Evolutionary conservation across 1,140 invertebrate species (phyloP), one percentile per base, ranked within the genome.

Genomic region (Phocides pigmalion): DNA sequence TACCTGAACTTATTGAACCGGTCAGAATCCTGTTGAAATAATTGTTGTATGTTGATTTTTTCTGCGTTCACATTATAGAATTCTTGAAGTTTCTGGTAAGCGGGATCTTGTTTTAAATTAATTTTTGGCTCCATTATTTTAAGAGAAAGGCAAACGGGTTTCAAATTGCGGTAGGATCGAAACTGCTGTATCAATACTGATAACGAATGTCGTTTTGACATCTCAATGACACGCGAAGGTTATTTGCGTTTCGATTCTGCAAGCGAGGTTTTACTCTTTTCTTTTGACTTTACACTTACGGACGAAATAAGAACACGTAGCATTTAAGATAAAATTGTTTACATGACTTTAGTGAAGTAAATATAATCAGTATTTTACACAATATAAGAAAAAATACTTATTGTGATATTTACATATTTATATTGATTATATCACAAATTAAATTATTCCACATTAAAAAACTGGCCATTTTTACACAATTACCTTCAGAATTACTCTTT

Each of bases 1-100:
- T 92, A 97, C 97, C 96, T 97, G 88, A 94, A 96, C 83, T 97
- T 97, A 19, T 95, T 90, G 80, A 98, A 98, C 22, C 97, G 93
- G 28, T 95, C 89, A 0, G 94, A 82, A 92, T 98, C 96, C 70
- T 95, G 86, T 66, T 94, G 90, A 72, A 98, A 98, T 47, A 98
- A 82, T 68, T 96, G 92, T 63, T 93, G 93, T 72, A 98, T 96
- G 70, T 96, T 94, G 4, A 98, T 93, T 72, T 95, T 94, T 1
- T 93, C 84, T 6, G 93, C 94, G 74, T 95, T 94, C 6, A 81
- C 80, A 61, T 95, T 89, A 76, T 94, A 97, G 87, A 95, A 96
- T 32, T 95, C 92, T 79, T 96, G 92, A 15, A 98, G 88, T 79
- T 96, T 94, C 74, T 94, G 92, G 92, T 93, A 98, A 15, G 93